Conservation (phyloP, 2,888 invertebrate species). For the Stenotaenia linearis region DNA sequence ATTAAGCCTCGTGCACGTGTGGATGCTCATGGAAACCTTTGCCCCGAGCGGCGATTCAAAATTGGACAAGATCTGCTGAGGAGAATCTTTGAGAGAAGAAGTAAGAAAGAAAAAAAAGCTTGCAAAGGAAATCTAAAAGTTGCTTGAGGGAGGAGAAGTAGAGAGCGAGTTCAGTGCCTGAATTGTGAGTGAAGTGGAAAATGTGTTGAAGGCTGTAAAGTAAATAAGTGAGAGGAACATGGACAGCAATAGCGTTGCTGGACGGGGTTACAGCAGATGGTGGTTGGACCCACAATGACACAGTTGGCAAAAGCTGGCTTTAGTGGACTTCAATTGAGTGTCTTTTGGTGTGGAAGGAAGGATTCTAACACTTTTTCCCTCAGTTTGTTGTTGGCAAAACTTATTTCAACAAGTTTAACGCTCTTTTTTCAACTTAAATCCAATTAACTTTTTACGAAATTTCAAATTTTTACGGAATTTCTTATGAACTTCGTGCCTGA, state of each 20-base stretch:
- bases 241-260: background rate
- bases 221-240: background rate
- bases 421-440: background rate
- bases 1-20: background rate
- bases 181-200: background rate
- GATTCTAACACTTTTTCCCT: background rate
- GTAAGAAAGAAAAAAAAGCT: background rate
- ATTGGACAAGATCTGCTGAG: background rate
- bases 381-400: background rate
- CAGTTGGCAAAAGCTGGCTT: background rate
- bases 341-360: background rate
- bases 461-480: background rate
- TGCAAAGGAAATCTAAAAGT: background rate
- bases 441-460: background rate
- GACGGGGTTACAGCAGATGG: background rate
- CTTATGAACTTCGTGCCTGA: no score
- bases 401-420: background rate
- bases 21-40: background rate
- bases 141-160: background rate
- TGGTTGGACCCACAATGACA: background rate
- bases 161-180: background rate
- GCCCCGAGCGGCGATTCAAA: background rate
- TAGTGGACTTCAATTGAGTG: background rate
- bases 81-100: background rate
- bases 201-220: background rate